Evolutionary conservation across 2,888 invertebrate genomes (phyloP).

Genomic region (Stenchaetothrips biformis): DNA sequence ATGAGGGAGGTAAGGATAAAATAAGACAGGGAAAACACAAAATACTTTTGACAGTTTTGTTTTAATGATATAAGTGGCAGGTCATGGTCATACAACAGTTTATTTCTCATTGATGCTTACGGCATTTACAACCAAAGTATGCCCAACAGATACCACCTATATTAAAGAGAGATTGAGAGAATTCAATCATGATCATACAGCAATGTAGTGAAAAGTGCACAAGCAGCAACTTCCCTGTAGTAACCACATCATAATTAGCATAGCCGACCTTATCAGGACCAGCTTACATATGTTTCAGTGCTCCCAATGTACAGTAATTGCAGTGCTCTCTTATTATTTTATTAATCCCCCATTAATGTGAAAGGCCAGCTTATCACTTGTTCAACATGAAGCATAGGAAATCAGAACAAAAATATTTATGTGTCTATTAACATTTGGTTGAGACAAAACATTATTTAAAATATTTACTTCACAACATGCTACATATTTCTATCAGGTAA

Average conservation of each 20-base stretch:
- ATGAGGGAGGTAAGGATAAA: not conserved
- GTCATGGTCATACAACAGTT: not conserved
- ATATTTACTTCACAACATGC: constrained; percentile 1
- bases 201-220: not conserved
- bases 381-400: not conserved
- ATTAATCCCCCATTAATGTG: not conserved
- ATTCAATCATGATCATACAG: not conserved
- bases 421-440: not conserved
- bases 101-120: not conserved
- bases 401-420: constrained; percentile 4
- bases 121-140: not conserved
- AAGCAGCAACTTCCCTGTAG: not conserved
- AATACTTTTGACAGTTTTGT: not conserved
- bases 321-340: not conserved
- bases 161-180: constrained; percentile 7
- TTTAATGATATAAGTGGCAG: constrained; percentile 13
- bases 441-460: constrained; percentile 22
- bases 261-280: no score
- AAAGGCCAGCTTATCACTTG: constrained; percentile 23
- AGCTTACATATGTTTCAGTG: no score
- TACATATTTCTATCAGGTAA: not conserved
- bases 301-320: not conserved
- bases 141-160: not conserved
- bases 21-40: not conserved
- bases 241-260: not conserved